A percentile compares a stretch with the other conserved stretches of the same genome.
These are phyloP conservation scores for Ascidia mentula DNA, from an alignment of 23 tunicate genomes.

Conservation along the genomic window DNA sequence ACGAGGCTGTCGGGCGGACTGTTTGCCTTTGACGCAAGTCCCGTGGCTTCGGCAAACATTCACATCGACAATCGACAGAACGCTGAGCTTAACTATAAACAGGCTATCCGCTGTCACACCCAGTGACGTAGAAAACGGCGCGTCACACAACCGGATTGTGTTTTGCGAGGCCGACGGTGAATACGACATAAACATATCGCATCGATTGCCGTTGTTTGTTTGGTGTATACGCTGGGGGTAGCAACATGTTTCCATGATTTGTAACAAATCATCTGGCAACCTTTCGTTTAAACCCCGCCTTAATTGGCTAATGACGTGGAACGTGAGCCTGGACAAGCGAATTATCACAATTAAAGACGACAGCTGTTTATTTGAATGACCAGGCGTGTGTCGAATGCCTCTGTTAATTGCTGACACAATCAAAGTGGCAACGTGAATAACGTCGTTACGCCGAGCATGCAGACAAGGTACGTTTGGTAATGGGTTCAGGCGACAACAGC, in stretches of 20 bases:
- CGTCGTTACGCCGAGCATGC: no score
- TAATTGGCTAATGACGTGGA: constrained; percentile 1
- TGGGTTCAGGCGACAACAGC: background rate
- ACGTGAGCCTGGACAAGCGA: background rate
- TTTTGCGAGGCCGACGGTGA: background rate
- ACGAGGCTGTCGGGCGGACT: no score
- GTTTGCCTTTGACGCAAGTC: constrained; percentile 4
- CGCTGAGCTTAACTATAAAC: background rate
- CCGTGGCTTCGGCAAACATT: background rate
- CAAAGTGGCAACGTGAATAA: no score
- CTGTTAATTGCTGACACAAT: background rate
- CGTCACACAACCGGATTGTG: background rate
- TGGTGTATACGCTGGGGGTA: background rate
- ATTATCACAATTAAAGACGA: background rate
- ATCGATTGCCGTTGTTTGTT: constrained; percentile 6
- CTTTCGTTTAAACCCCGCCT: background rate
- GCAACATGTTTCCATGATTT: constrained; percentile 6
- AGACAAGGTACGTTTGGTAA: background rate
- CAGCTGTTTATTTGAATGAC: background rate
- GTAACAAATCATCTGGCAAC: background rate
- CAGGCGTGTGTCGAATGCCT: background rate
- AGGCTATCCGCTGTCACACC: background rate
- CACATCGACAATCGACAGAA: background rate
- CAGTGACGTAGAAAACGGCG: background rate
- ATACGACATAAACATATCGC: background rate